Evolutionary conservation across 2,888 invertebrate genomes (phyloP).

Genomic region (Sesia apiformis): DNA sequence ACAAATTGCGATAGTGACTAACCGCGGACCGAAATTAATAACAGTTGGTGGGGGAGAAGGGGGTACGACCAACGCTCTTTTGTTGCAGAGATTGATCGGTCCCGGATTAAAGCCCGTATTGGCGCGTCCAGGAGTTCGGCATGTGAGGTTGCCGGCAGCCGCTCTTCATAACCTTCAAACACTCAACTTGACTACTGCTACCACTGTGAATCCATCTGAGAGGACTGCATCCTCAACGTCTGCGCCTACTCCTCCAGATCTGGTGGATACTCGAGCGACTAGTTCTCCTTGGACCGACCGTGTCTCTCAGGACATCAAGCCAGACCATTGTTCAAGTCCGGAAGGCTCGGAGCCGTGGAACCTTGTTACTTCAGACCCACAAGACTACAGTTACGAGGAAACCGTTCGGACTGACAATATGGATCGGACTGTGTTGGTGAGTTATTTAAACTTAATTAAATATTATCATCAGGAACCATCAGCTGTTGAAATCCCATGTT

Average conservation of each 20-base stretch:
- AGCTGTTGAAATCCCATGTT: no score
- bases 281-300: slow-evolving; percentile 56
- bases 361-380: slow-evolving; percentile 40
- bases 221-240: slow-evolving; percentile 44
- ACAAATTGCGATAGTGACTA: slow-evolving; percentile 82
- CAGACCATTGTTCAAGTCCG: slow-evolving; percentile 49
- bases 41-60: slow-evolving; percentile 60
- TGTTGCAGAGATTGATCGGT: slow-evolving; percentile 79
- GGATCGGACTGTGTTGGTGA: slow-evolving; percentile 64
- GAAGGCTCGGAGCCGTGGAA: slow-evolving; percentile 62
- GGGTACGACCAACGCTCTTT: slow-evolving; percentile 76
- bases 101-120: slow-evolving; percentile 74
- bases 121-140: slow-evolving; percentile 73
- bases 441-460: slow-evolving; percentile 15
- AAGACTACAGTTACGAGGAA: slow-evolving; percentile 61
- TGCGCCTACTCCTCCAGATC: slow-evolving; percentile 47
- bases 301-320: slow-evolving; percentile 38
- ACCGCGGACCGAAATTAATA: slow-evolving; percentile 75
- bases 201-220: slow-evolving; percentile 45
- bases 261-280: slow-evolving; percentile 47
- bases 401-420: slow-evolving; percentile 53
- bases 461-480: no score
- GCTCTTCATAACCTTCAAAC: slow-evolving; percentile 61
- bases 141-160: slow-evolving; percentile 58
- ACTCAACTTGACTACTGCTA: slow-evolving; percentile 44